Conservation (phyloP, 1,140 invertebrate genomes). For the Drosophila orena region DNA sequence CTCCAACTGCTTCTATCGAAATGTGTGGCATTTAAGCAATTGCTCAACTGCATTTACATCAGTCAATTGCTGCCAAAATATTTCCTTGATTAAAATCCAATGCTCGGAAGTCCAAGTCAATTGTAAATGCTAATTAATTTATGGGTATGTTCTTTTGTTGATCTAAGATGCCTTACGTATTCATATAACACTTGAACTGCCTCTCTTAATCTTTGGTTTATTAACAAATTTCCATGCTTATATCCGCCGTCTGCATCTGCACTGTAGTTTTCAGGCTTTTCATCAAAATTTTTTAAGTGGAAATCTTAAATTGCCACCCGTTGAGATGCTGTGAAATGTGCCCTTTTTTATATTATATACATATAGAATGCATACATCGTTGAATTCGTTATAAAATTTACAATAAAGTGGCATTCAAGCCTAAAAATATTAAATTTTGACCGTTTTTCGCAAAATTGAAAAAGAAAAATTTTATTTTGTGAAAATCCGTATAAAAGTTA, state of each 20-base stretch:
- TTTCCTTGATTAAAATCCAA: constrained; percentile 2
- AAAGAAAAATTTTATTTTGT: too few relatives aligned
- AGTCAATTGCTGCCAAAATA: not conserved
- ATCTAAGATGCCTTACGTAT: not conserved
- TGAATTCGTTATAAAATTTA: too few relatives aligned
- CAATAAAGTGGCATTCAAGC: too few relatives aligned
- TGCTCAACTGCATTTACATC: not conserved
- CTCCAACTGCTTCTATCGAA: not conserved
- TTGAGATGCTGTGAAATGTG: constrained; percentile 8
- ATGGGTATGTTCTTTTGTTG: not conserved
- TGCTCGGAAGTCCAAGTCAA: not conserved
- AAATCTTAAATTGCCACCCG: constrained; percentile 14
- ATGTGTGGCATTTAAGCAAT: not conserved
- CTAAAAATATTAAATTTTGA: too few relatives aligned
- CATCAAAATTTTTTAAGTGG: constrained; percentile 10
- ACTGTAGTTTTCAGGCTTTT: not conserved
- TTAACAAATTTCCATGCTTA: constrained; percentile 14
- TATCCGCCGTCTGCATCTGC: constrained; percentile 1
- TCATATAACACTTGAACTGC: not conserved
- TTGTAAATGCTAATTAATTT: not conserved
- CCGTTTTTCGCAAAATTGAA: too few relatives aligned
- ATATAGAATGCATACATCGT: too few relatives aligned
- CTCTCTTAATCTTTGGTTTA: not conserved
- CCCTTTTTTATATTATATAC: too few relatives aligned
- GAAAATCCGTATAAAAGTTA: too few relatives aligned